Percentiles rank a stretch among this genome's conserved stretches.
Evolutionary conservation across 2,888 invertebrate genomes (phyloP).

Genomic region (Aleiodes leptofemur): DNA sequence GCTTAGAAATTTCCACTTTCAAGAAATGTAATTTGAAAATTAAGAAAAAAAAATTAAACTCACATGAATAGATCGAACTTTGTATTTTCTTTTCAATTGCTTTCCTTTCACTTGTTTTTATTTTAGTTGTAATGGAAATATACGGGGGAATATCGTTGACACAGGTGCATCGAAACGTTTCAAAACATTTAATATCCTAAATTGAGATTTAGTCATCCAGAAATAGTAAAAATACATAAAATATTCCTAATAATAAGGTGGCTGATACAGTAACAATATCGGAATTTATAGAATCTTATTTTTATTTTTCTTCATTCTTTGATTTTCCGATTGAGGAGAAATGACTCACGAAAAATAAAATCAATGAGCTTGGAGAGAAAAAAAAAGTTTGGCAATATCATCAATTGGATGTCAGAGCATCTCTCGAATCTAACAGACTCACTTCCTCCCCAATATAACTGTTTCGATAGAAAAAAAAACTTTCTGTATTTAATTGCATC

Average conservation of each 20-base stretch:
- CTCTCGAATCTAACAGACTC: too few species aligned
- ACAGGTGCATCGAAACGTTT: conserved; percentile 23
- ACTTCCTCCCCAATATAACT: too few species aligned
- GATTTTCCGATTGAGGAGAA: background rate
- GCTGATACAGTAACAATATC: background rate
- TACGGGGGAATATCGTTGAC: conserved; percentile 2
- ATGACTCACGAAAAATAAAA: too few species aligned
- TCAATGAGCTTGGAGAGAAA: too few species aligned
- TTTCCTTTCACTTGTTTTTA: conserved; percentile 11
- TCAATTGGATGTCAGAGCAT: too few species aligned
- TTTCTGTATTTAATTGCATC: too few species aligned
- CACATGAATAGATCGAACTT: background rate
- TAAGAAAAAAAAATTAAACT: background rate
- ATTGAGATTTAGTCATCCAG: conserved; percentile 7
- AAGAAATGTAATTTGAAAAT: too few species aligned
- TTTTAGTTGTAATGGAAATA: conserved; percentile 3
- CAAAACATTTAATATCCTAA: conserved; percentile 11
- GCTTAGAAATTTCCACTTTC: too few species aligned
- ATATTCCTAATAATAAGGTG: conserved; percentile 10
- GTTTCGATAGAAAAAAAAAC: too few species aligned
- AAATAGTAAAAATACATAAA: conserved; percentile 18
- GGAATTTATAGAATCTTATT: background rate
- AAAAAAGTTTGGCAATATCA: too few species aligned
- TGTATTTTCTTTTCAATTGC: background rate
- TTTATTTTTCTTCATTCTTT: background rate